Conservation (phyloP, 2,888 invertebrate genomes). For the Tortrix viridana region DNA sequence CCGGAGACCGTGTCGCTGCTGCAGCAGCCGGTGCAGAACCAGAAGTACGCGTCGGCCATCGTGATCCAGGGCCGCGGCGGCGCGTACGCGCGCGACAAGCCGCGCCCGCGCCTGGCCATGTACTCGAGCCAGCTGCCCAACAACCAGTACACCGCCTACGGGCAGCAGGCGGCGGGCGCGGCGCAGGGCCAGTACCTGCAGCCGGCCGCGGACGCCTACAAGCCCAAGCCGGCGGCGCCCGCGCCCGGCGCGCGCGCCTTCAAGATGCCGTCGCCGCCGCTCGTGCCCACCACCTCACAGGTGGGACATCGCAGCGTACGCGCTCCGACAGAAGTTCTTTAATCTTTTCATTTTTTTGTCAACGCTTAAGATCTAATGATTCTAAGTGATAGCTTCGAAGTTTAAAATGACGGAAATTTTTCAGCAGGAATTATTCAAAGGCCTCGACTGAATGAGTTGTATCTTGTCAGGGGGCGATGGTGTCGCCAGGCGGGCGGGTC, state of each 20-base stretch:
- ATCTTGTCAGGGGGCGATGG: conserved; percentile 18
- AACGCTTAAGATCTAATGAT: too few species aligned
- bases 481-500: conserved; percentile 39
- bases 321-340: too few species aligned
- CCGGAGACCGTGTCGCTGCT: conserved; percentile 79
- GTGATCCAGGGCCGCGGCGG: conserved; percentile 67
- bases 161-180: conserved; percentile 46
- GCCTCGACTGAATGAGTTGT: neutral
- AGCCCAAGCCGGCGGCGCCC: conserved; percentile 55
- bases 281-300: conserved; percentile 61
- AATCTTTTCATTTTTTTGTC: too few species aligned
- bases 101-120: conserved; percentile 60
- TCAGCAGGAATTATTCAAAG: neutral
- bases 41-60: conserved; percentile 69
- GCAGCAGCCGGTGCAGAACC: conserved; percentile 71
- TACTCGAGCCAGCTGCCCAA: conserved; percentile 54
- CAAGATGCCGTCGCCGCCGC: conserved; percentile 79
- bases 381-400: too few species aligned
- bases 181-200: conserved; percentile 59
- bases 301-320: conserved; percentile 43
- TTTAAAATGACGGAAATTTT: too few species aligned
- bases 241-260: conserved; percentile 61
- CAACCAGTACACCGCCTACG: conserved; percentile 61
- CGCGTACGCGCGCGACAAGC: conserved; percentile 66
- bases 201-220: conserved; percentile 60